Evolutionary conservation across 2,113 vertebrate genomes (phyloP).

Genomic region (Megalops atlanticus): DNA sequence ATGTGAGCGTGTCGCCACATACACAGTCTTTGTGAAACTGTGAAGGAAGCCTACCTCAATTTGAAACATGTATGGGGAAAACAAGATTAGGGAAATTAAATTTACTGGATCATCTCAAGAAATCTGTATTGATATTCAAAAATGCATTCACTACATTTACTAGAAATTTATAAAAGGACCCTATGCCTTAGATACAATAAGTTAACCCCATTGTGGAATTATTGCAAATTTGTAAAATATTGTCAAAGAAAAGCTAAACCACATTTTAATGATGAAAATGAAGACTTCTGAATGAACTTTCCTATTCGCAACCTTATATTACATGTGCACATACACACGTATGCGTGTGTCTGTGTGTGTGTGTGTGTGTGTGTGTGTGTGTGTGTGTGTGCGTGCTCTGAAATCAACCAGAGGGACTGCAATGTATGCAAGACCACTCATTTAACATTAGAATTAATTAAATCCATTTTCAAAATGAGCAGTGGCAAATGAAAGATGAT

Average conservation of each 20-base stretch:
- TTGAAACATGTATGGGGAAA: not conserved
- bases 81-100: not conserved
- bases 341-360: too few relatives aligned
- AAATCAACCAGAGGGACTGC: slow-evolving; percentile 49
- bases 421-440: slow-evolving; percentile 55
- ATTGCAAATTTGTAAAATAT: too few relatives aligned
- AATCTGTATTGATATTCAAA: not conserved
- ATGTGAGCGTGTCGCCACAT: slow-evolving; percentile 30
- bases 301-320: too few relatives aligned
- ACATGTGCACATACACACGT: too few relatives aligned
- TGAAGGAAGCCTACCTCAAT: not conserved
- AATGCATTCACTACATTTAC: not conserved
- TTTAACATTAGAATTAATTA: slow-evolving; percentile 75
- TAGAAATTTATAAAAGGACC: not conserved
- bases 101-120: not conserved
- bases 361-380: too few relatives aligned
- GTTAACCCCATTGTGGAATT: not conserved
- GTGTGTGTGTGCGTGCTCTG: slow-evolving; percentile 15
- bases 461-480: slow-evolving; percentile 70
- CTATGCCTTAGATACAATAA: not conserved
- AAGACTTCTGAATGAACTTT: too few relatives aligned
- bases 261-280: too few relatives aligned
- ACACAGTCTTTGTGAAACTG: not conserved
- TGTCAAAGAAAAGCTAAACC: too few relatives aligned
- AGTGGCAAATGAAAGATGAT: slow-evolving; percentile 69